Evolutionary conservation across 2,113 vertebrate species (phyloP), one percentile per base, ranked within the genome.

Genomic region (Crypturellus undulatus): DNA sequence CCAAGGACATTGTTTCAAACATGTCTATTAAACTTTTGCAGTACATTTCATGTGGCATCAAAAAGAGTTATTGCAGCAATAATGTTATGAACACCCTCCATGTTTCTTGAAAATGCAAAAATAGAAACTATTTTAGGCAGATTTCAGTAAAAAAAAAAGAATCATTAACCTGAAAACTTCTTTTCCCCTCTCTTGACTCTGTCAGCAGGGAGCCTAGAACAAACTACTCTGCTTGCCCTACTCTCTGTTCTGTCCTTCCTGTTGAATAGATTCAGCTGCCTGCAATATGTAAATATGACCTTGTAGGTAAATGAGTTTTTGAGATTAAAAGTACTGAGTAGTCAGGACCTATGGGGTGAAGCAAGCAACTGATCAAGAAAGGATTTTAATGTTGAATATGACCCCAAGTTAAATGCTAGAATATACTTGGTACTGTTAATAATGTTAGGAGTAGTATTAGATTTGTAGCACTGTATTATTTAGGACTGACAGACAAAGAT

Each of bases 111-210:
- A 83, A 88, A 62, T 83, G 2, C 2, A 8, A 25, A 28, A 3
- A 17, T 14, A 0, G 6, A 73, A 81, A 72, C 15, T 26, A 13
- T 1, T 16, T 79, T 43, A 45, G 28, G 10, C 32, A 92, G 3
- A 5, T 70, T 91, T 83, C 17, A 54, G 45, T 56, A 14, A 40
- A 83, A 83, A 83, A 83, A 71, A 72, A 70, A 43, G 15, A 43
- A 0, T 15, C 67, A 40, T 77, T 62, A 85, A 69, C 24, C 45
- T 1, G 5, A 70, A 93, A 3, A 0, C 6, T 4, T 24, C 34
- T 79, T 69, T 6, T 65, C 9, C 1, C 3, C 8, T 3, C 14
- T 85, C 64, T 15, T 64, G 12, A 19, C 1, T 36, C 26, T 56
- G 32, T 42, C 52, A 68, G 34, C 12, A 34, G 18, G 17, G 21